A percentile compares a stretch with the other conserved stretches of the same genome.
Conservation (phyloP, 1,140 invertebrate species). For the Arctopsyche grandis region DNA sequence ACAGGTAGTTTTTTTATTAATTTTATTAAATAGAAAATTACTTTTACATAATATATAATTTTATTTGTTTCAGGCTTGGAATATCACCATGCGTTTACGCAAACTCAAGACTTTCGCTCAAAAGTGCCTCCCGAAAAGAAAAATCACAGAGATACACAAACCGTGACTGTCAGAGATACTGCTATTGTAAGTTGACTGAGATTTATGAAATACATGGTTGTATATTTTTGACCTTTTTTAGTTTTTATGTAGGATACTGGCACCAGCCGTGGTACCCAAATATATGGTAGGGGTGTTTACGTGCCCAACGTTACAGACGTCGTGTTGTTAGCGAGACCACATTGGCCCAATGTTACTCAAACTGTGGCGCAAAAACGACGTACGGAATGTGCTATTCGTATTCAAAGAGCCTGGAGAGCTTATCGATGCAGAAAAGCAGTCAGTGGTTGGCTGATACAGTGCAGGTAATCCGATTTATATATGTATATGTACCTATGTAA, state of each 20-base stretch:
- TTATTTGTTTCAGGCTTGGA: constrained; percentile 56
- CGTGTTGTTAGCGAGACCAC: constrained; percentile 66
- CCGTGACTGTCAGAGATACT: constrained; percentile 58
- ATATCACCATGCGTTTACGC: constrained; percentile 73
- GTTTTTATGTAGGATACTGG: constrained; percentile 59
- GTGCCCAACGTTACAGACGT: constrained; percentile 69
- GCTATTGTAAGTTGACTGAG: constrained; percentile 57
- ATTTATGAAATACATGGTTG: constrained; percentile 41
- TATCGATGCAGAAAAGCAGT: constrained; percentile 64
- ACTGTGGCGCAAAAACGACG: constrained; percentile 61
- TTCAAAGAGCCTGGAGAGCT: constrained; percentile 69
- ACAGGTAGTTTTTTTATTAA: constrained; percentile 58
- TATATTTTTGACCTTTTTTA: not conserved
- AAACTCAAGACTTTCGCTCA: constrained; percentile 69
- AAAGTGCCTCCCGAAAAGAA: constrained; percentile 64
- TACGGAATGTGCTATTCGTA: constrained; percentile 66
- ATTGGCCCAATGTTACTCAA: constrained; percentile 64
- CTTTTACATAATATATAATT: not conserved
- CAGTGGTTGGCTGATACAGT: constrained; percentile 62
- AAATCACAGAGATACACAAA: constrained; percentile 70
- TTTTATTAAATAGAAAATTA: not conserved
- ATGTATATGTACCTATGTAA: too few relatives aligned
- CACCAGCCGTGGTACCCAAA: constrained; percentile 67
- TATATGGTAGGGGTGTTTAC: constrained; percentile 66
- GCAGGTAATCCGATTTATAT: constrained; percentile 57